Percentiles rank a stretch among this genome's conserved stretches.
These are phyloP conservation scores for Genyomyrus donnyi DNA, from an alignment of 2,113 vertebrate genomes.

Conservation along the genomic window DNA sequence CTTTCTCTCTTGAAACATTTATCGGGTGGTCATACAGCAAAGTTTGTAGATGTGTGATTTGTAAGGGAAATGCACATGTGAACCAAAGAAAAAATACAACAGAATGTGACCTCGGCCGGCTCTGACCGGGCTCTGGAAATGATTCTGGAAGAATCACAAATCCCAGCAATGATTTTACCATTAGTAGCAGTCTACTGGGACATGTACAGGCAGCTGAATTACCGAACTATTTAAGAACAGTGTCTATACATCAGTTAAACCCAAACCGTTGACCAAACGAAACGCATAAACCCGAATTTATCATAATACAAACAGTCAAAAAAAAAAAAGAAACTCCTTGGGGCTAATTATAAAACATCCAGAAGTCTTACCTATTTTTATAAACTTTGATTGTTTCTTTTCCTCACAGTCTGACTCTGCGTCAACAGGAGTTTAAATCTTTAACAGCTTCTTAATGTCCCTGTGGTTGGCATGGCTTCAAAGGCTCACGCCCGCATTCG, in stretches of 20 bases:
- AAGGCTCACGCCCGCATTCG: background rate
- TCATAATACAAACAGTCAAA: background rate
- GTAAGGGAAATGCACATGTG: background rate
- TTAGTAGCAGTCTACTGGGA: background rate
- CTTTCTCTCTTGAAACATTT: background rate
- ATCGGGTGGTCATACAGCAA: background rate
- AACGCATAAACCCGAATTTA: background rate
- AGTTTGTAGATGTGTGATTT: background rate
- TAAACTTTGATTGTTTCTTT: slow-evolving; percentile 29
- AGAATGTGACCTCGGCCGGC: background rate
- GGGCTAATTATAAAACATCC: slow-evolving; percentile 25
- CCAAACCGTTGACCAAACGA: background rate
- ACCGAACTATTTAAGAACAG: background rate
- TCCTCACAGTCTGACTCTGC: slow-evolving; percentile 15
- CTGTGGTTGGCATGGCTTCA: background rate
- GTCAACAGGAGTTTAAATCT: background rate
- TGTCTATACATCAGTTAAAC: background rate
- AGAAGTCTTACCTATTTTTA: slow-evolving; percentile 17
- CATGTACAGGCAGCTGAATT: background rate
- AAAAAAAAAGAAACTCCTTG: background rate
- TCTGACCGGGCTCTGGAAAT: background rate
- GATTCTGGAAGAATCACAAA: background rate
- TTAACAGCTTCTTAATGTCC: slow-evolving; percentile 6
- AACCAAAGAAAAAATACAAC: background rate
- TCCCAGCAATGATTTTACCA: background rate